Conservation (phyloP, 2,888 invertebrate genomes). For the Ennomos quercinarius region DNA sequence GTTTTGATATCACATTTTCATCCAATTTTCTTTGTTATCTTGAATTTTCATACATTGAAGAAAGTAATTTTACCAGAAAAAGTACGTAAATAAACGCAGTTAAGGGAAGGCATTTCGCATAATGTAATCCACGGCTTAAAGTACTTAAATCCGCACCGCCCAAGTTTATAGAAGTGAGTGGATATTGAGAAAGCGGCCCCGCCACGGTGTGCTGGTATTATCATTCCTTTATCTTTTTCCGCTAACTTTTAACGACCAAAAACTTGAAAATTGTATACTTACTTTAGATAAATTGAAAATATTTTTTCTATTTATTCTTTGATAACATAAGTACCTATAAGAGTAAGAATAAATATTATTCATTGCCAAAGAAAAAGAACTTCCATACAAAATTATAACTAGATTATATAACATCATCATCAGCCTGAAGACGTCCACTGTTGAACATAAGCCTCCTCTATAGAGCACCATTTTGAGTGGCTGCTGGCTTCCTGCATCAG, state of each 20-base stretch:
- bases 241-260: slow-evolving; percentile 30
- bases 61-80: slow-evolving; percentile 22
- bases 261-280: slow-evolving; percentile 12
- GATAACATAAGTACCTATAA: not conserved
- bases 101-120: slow-evolving; percentile 31
- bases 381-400: too few species aligned
- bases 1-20: too few species aligned
- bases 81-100: slow-evolving; percentile 33
- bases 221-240: slow-evolving; percentile 33
- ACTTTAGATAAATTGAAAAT: slow-evolving; percentile 12
- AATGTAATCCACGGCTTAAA: slow-evolving; percentile 30
- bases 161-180: slow-evolving; percentile 32
- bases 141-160: slow-evolving; percentile 39
- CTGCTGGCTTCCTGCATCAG: too few species aligned
- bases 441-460: too few species aligned
- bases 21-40: not conserved
- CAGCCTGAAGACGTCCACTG: too few species aligned
- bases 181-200: slow-evolving; percentile 32
- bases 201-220: slow-evolving; percentile 24
- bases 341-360: too few species aligned
- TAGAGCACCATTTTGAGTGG: too few species aligned
- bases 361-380: too few species aligned
- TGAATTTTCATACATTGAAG: slow-evolving; percentile 1
- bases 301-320: slow-evolving; percentile 2
- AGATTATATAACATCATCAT: too few species aligned